Conservation (phyloP, 2,797 vertebrate genomes). For the Ibycter americanus region DNA sequence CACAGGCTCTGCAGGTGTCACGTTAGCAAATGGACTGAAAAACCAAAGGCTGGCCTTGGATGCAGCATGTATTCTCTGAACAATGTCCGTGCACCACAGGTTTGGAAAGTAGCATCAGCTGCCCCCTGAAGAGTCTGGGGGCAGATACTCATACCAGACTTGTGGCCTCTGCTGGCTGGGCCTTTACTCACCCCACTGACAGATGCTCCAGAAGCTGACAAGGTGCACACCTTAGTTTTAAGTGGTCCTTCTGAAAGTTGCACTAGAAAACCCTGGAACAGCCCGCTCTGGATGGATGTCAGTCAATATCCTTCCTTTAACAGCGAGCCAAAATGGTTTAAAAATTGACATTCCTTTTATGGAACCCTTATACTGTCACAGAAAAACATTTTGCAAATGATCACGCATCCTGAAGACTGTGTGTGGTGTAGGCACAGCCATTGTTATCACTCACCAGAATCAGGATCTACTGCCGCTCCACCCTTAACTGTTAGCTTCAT, state of each 20-base stretch:
- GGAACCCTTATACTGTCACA: background rate
- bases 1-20: background rate
- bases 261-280: background rate
- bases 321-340: background rate
- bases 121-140: background rate
- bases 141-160: background rate
- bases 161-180: background rate
- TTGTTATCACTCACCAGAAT: conserved; percentile 83
- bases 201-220: background rate
- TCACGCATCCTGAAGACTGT: rapidly evolving
- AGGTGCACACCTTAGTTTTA: rapidly evolving
- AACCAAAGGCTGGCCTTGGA: background rate
- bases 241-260: background rate
- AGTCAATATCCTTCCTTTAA: background rate
- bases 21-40: background rate
- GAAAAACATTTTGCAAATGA: background rate
- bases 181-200: background rate
- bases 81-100: background rate
- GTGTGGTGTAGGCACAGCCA: background rate
- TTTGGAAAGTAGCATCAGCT: background rate
- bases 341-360: background rate
- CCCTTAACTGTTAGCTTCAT: conserved; percentile 98
- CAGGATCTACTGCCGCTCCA: conserved; percentile 95
- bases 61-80: background rate
- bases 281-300: background rate